Percentiles rank a stretch among this genome's conserved stretches.
Evolutionary conservation across 2,888 invertebrate genomes (phyloP).

Genomic region (Drosophila anomelani): DNA sequence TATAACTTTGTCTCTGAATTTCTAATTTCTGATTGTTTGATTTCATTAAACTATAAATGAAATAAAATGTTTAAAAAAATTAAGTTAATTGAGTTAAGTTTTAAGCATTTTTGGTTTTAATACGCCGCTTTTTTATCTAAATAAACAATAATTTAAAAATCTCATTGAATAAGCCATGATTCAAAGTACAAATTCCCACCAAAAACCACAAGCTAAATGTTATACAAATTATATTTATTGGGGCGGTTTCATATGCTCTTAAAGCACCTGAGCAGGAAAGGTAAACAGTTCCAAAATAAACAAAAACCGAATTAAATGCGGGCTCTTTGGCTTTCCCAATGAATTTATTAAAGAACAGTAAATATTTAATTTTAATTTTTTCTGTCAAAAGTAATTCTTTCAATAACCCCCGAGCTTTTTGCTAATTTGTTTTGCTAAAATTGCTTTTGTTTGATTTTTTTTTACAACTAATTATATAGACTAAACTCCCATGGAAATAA

Average conservation of each 20-base stretch:
- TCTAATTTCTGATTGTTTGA: not conserved
- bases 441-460: not conserved
- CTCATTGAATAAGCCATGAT: not conserved
- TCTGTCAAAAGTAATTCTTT: not conserved
- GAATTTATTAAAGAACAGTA: not conserved
- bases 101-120: too few species aligned
- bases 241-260: not conserved
- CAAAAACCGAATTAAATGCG: not conserved
- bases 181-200: not conserved
- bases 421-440: not conserved
- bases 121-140: not conserved
- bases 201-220: not conserved
- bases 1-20: not conserved
- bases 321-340: not conserved
- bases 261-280: slow-evolving; percentile 1
- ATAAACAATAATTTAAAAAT: not conserved
- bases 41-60: not conserved
- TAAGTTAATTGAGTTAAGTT: too few species aligned
- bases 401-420: not conserved
- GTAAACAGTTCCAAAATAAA: slow-evolving; percentile 1
- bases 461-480: not conserved
- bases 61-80: not conserved
- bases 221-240: slow-evolving; percentile 1
- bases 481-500: not conserved
- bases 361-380: not conserved